Base-by-base conservation (phyloP, 2,888 invertebrate species). In the Nomada lathburiana region DNA sequence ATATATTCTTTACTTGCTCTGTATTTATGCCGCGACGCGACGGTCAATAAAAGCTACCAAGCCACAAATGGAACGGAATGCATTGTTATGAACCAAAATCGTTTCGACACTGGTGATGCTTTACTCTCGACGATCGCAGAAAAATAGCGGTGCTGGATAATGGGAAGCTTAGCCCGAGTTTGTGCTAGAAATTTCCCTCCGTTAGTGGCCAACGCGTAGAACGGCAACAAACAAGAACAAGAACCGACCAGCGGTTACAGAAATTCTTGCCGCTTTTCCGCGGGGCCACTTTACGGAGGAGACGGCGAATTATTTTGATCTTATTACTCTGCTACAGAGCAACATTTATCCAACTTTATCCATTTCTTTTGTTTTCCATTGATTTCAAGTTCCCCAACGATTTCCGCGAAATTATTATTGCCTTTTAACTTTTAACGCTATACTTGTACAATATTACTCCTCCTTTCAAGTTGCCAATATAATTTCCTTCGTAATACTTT, bases 311-410 rank as follows among this genome's bases (percentile, higher is more conserved):
- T 23, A 73, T 73, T 44, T 23, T 47, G n/a, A 65, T 52, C 59
- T 72, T 18, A n/a, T 26, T 50, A 4, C 44, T 16, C 36, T 52
- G 36, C 64, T 63, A 26, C 23, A 20, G 11, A 23, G 42, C 18
- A 36, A 59, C 64, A 26, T 77, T 74, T 74, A 13, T 23, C n/a
- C 20, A 64, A 70, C 23, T 69, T 79, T 70, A 69, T 53, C 70
- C 7, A 52, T 70, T 60, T 80, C 13, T 69, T 20, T 26, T 18
- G 36, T 26, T 52, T 47, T 18, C 64, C 11, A 42, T 16, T 13
- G 23, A 9, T 29, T n/a, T n/a, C 13, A 5, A 42, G 52, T 18
- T 59, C 20, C 20, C 23, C n/a, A 13, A 36, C 36, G 50, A 20
- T 59, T 65, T 53, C 36, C 36, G 16, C 47, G 47, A 9, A 72